Evolutionary conservation across 2,888 invertebrate genomes (phyloP).

Genomic region (Hermodice carunculata): DNA sequence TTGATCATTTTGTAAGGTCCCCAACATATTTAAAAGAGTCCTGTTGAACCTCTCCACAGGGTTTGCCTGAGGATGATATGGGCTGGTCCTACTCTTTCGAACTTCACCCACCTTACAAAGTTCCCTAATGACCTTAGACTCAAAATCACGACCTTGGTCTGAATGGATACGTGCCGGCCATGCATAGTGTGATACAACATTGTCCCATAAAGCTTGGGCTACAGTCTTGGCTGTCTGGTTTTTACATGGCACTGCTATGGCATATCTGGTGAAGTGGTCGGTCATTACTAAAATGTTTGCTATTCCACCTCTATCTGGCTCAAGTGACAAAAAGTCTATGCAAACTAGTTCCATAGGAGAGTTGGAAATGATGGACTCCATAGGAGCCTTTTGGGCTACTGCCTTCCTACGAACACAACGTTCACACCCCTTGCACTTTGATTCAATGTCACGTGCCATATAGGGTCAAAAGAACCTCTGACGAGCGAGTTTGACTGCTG

Average conservation of each 20-base stretch:
- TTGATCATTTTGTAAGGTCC: slow-evolving; percentile 23
- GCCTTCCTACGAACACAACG: too few species aligned
- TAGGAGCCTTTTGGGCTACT: too few species aligned
- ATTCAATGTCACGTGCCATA: too few species aligned
- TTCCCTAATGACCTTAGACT: not conserved
- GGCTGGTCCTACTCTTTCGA: slow-evolving; percentile 4
- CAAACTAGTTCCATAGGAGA: slow-evolving; percentile 32
- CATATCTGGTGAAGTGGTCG: slow-evolving; percentile 34
- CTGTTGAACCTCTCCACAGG: slow-evolving; percentile 32
- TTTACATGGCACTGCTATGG: slow-evolving; percentile 24
- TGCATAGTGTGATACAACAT: slow-evolving; percentile 32
- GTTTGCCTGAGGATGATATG: slow-evolving; percentile 36
- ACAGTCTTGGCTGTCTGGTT: slow-evolving; percentile 32
- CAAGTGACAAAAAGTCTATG: slow-evolving; percentile 30
- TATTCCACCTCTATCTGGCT: slow-evolving; percentile 22
- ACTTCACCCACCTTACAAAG: slow-evolving; percentile 3
- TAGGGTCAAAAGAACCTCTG: too few species aligned
- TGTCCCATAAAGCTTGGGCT: slow-evolving; percentile 31
- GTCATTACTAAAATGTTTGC: slow-evolving; percentile 36
- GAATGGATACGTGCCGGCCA: slow-evolving; percentile 16
- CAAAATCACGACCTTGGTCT: slow-evolving; percentile 16
- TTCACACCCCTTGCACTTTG: too few species aligned
- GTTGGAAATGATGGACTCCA: slow-evolving; percentile 7
- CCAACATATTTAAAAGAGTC: slow-evolving; percentile 30
- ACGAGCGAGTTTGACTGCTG: too few species aligned